Evolutionary conservation across 2,888 invertebrate species (phyloP).

Genomic region (Eilema caniola): DNA sequence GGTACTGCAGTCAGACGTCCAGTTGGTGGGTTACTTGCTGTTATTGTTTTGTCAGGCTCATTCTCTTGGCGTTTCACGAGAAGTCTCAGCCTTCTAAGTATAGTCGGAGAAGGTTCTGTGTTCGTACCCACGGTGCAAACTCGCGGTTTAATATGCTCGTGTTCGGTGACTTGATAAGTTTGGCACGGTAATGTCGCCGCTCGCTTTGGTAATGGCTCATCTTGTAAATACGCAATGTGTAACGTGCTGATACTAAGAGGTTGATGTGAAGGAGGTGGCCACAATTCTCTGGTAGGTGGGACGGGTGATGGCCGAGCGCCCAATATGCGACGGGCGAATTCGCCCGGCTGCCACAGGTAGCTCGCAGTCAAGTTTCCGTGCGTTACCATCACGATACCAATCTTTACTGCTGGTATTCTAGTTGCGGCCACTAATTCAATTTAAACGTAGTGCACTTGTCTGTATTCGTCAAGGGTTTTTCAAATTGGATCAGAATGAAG

Average conservation of each 20-base stretch:
- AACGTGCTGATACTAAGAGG: conserved; percentile 81
- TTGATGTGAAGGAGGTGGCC: conserved; percentile 75
- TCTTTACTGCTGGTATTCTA: conserved; percentile 71
- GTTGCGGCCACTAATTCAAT: conserved; percentile 77
- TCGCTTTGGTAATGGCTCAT: conserved; percentile 70
- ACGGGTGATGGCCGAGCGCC: conserved; percentile 81
- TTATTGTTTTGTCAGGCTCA: conserved; percentile 52
- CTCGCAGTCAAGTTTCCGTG: conserved; percentile 82
- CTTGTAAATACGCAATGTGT: conserved; percentile 78
- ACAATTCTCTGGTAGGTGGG: conserved; percentile 79
- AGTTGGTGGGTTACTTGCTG: conserved; percentile 57
- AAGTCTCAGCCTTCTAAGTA: conserved; percentile 63
- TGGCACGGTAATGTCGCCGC: conserved; percentile 74
- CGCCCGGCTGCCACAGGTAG: conserved; percentile 84
- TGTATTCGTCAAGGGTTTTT: conserved; percentile 73
- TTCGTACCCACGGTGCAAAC: conserved; percentile 80
- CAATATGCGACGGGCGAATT: conserved; percentile 79
- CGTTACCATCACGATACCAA: conserved; percentile 77
- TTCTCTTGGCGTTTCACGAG: conserved; percentile 65
- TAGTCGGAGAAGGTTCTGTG: conserved; percentile 75
- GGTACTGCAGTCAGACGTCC: conserved; percentile 71
- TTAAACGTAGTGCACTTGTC: conserved; percentile 78
- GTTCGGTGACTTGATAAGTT: conserved; percentile 63
- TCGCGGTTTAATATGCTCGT: conserved; percentile 59
- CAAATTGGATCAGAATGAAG: conserved; percentile 73